Base-by-base conservation (phyloP, 2,888 invertebrate species). In the Seira musarum region DNA sequence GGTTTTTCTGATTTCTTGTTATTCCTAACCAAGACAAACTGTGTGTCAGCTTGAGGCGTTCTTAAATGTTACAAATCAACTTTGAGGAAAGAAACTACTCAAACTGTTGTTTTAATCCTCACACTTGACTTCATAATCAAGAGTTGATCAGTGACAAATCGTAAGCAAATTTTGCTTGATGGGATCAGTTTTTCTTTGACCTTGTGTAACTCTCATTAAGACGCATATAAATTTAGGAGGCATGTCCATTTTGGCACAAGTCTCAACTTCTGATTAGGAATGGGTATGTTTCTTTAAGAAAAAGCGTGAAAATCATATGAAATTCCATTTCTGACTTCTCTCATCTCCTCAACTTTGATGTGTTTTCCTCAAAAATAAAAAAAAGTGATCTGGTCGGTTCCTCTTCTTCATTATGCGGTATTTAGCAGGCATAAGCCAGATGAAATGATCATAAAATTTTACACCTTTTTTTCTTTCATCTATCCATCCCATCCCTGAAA, bases 121-220 rank as follows among this genome's bases (percentile, higher is more conserved):
- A 57, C 57, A 57, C 57, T 57, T 57, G 10, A 17, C 57, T 17
- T 57, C 10, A 17, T 57, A 57, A 57, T 57, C 57, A 57, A 57
- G 57, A 57, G 68, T 79, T 63, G 40, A 73, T 79, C 79, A 69
- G 68, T 79, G 73, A 79, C 79, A 79, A 79, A 79, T 79, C 57
- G 57, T 66, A 53, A 22, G 69, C 57, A 73, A 73, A 79, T 69
- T 69, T 53, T 79, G 57, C 57, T 68, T 67, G 78, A 72, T 68
- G 61, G 53, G 72, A 61, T 79, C 63, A 79, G 61, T 19, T 53
- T 57, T 22, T 15, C 10, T 66, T 77, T 68, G 72, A 79, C 66
- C 72, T 79, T 63, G 68, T 22, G n/a, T 57, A n/a, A 57, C 57
- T 57, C 57, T 57, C 6, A 13, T 57, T 57, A n/a, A 57, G 57